Evolutionary conservation across 2,888 invertebrate genomes (phyloP), one percentile per base, ranked within the genome.

Genomic region (Plutella xylostella): DNA sequence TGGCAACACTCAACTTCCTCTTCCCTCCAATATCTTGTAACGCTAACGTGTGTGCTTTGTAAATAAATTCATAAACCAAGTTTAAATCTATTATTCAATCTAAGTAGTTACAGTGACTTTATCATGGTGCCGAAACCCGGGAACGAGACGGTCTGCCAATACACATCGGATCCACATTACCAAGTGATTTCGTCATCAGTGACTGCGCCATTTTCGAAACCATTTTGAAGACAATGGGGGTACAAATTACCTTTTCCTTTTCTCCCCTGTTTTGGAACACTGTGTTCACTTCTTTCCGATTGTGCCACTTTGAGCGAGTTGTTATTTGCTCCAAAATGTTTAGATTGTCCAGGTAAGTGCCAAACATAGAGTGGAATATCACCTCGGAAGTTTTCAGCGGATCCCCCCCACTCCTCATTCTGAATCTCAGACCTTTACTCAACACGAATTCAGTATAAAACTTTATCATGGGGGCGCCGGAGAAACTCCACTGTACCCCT

Each of bases 311-410:
- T 11, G 18, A 4, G 7, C n/a, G 7, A 35, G 7, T 35, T 11
- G 35, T 35, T 15, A 48, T 48, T 35, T 42, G 14, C 15, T 37
- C 42, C 0, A 48, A 17, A 28, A 49, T 22, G 39, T 25, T 41
- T 5, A 50, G 25, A 45, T 51, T 35, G 1, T 51, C 49, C 1
- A 55, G 31, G 30, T 56, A 55, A 2, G 55, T 54, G 0, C 53
- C 54, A 50, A 55, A 56, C 4, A 50, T 55, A 1, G 51, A 46
- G 22, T 54, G 53, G 42, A 53, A 55, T 0, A 55, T 38, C 0
- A 48, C 52, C 21, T 57, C 51, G 6, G 48, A n/a, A 2, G 55
- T 54, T 25, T 47, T 50, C 0, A 44, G 1, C 1, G 30, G 12
- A 18, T 15, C 50, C 1, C 46, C 41, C 0, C 52, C 51, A 38